A percentile compares a stretch with the other conserved stretches of the same genome.
Conservation (phyloP, 2,113 vertebrate species). For the Tauraco erythrolophus region DNA sequence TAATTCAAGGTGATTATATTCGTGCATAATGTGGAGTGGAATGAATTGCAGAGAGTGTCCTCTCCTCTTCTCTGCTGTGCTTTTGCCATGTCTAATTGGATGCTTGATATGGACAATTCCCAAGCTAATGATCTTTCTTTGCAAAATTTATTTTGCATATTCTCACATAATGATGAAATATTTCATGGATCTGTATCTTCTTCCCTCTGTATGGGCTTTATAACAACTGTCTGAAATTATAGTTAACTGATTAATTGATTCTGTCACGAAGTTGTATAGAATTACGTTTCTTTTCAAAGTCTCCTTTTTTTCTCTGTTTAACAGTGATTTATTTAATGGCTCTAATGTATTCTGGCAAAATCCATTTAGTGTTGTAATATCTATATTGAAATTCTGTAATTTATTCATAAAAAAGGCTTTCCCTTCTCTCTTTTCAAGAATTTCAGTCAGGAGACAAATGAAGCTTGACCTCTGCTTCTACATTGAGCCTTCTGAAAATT, state of each 20-base stretch:
- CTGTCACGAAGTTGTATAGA: conserved; percentile 71
- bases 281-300: conserved; percentile 69
- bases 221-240: conserved; percentile 27
- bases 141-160: conserved; percentile 7
- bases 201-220: background rate
- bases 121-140: background rate
- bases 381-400: conserved; percentile 75
- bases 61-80: background rate
- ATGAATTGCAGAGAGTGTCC: background rate
- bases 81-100: background rate
- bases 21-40: background rate
- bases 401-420: conserved; percentile 58
- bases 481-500: conserved; percentile 34
- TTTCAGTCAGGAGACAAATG: conserved; percentile 65
- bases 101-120: background rate
- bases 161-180: conserved; percentile 33
- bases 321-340: conserved; percentile 79
- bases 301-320: conserved; percentile 60
- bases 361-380: conserved; percentile 77
- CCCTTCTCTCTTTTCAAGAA: background rate
- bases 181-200: background rate
- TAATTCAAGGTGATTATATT: background rate
- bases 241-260: conserved; percentile 71
- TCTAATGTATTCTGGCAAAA: conserved; percentile 74
- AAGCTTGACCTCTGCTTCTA: conserved; percentile 56